Base-by-base conservation (phyloP, 2,113 vertebrate species). In the Petrocephalus microphthalmus region DNA sequence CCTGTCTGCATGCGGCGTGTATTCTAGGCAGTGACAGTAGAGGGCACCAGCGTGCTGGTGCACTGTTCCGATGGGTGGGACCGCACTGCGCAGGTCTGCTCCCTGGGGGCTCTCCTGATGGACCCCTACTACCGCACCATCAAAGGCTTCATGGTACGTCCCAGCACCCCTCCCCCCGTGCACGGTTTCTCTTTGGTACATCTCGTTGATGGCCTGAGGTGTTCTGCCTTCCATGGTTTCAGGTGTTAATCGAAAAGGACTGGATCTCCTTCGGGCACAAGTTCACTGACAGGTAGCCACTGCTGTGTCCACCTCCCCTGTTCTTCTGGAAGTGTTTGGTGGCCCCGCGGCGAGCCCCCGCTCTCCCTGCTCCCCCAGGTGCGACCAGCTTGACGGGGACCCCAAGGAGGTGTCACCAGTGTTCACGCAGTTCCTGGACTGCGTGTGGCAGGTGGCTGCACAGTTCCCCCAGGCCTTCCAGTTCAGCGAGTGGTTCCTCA, bases 181-280 rank as follows among this genome's bases (percentile, higher is more conserved):
- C 90, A 95, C 91, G 93, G 92, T 92, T 95, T 95, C 90, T 95
- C 96, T 87, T 94, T 7, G 19, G 89, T 78, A 22, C 42, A 7
- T 84, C 45, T 83, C 45, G n/a, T 49, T 83, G 20, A 83, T 47
- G 60, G 25, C 60, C 60, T 67, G 20, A 49, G 81, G 47, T 83
- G 45, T 83, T n/a, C 64, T 47, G 17, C 15, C 22, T 74, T 13
- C 7, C n/a, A 13, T 54, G 19, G 1, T 89, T 91, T 52, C 88
- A 99, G 98, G 97, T 99, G 88, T 96, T 99, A 93, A 97, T 99
- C 90, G 97, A 99, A 93, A 99, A 99, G 93, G 98, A 99, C 92
- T 99, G 98, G 98, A 98, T 99, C 93, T 97, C 98, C 17, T 99
- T 99, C 92, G 98, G 98, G 53, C 98, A 99, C 93, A 99, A 99